phyloP scores from a whole-genome alignment of 2,888 invertebrate species.

The Atethmia centrago region DNA sequence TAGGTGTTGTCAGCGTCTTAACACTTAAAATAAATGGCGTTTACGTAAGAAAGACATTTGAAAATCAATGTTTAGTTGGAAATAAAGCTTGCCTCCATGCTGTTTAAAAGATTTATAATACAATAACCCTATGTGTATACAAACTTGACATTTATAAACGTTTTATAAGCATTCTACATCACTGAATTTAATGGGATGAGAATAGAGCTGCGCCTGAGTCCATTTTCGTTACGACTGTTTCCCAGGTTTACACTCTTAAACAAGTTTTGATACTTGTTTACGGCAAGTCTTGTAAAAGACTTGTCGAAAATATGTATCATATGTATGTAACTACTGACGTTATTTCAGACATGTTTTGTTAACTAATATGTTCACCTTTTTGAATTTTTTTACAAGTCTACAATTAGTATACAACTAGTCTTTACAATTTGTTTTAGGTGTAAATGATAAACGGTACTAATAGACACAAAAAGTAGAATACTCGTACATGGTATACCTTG shows the following conservation, averaged over 20 bases:
- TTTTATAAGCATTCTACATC: constrained; percentile 15
- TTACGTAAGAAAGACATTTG: constrained; percentile 44
- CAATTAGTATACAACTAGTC: background rate
- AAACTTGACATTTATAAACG: constrained; percentile 34
- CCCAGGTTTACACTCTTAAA: background rate
- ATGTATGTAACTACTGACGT: background rate
- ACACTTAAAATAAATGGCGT: constrained; percentile 67
- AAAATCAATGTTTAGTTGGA: constrained; percentile 39
- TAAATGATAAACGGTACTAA: background rate
- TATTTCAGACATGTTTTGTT: background rate
- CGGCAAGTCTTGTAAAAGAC: background rate
- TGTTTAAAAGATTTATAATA: constrained; percentile 34
- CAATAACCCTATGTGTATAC: constrained; percentile 23
- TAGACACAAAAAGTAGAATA: background rate
- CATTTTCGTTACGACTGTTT: background rate
- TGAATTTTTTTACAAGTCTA: background rate
- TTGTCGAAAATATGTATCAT: background rate
- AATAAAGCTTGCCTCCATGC: constrained; percentile 46
- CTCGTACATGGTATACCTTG: no score
- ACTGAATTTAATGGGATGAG: background rate
- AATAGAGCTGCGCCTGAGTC: background rate
- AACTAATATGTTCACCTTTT: background rate
- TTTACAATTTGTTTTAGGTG: background rate
- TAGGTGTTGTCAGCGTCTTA: no score
- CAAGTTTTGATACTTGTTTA: background rate